Base-by-base conservation (phyloP, 2,888 invertebrate species). In the Drosophila rubida region DNA sequence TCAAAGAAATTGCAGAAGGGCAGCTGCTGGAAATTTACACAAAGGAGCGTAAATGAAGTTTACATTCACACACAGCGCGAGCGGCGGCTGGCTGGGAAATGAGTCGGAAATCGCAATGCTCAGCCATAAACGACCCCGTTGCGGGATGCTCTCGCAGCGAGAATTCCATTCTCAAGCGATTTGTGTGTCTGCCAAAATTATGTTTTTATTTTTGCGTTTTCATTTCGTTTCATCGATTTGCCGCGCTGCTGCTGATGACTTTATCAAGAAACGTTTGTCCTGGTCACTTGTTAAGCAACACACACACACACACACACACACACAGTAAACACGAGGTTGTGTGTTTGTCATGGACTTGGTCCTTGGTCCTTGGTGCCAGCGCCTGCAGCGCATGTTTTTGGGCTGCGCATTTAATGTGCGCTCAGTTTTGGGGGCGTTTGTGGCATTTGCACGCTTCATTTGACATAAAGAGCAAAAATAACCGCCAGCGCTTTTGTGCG, bases 401-500 rank as follows among this genome's bases (percentile, higher is more conserved):
- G 72, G 67, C 58, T 87, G 87, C 81, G 84, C 82, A 80, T 84
- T 86, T 86, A 82, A 84, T 86, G 87, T 68, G 32, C 61, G 63
- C 30, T 65, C 46, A 49, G 60, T 63, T 73, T 72, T 39, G 63
- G 72, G 86, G 81, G 75, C 76, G 80, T 80, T 71, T 78, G 67
- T 68, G 85, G 82, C 84, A 87, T 87, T 84, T 80, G 86, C 86
- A 84, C 80, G 87, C 87, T 87, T 85, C 84, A 84, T 84, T 84
- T 85, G 80, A 74, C 87, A 87, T 77, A 85, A 87, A 87, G 80
- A 78, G 77, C 83, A 72, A 85, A 84, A 87, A 85, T 87, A 87
- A 68, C 85, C 82, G 73, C 58, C 42, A 55, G 75, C 76, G 64
- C 42, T 77, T 64, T 61, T 71, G 54, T 60, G 59, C 39, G 63